phyloP scores from a whole-genome alignment of 2,888 invertebrate species.

The Machimus rusticus region DNA sequence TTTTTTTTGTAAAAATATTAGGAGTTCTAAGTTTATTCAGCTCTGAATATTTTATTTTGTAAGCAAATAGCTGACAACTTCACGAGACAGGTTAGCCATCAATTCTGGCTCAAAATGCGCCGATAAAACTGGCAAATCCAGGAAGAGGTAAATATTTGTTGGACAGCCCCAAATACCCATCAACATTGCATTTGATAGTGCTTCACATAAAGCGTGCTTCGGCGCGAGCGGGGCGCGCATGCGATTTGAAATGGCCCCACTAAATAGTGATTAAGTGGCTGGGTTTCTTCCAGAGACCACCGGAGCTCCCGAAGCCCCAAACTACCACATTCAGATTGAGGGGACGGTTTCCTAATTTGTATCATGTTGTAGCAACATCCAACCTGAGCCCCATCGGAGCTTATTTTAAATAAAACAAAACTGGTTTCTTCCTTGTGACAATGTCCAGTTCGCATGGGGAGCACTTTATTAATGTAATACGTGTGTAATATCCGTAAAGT shows the following conservation, averaged over 20 bases:
- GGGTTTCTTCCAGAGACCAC: neutral
- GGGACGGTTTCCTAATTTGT: slow-evolving; percentile 26
- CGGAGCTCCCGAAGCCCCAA: neutral
- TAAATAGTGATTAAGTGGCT: neutral
- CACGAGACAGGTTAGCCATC: neutral
- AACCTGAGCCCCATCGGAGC: neutral
- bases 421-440: slow-evolving; percentile 29
- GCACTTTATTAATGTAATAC: slow-evolving; percentile 12
- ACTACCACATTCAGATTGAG: neutral
- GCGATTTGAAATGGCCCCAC: neutral
- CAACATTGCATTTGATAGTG: neutral
- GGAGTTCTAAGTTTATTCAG: neutral
- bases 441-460: slow-evolving; percentile 27
- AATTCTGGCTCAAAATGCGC: neutral
- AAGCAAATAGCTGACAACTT: neutral
- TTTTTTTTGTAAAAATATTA: neutral
- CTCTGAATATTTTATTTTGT: neutral
- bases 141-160: neutral
- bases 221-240: neutral
- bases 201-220: neutral
- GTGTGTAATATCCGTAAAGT: slow-evolving; percentile 39
- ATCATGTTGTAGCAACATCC: neutral
- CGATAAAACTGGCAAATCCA: neutral
- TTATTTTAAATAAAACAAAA: neutral
- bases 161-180: neutral